phyloP scores from a whole-genome alignment of 2,113 vertebrate genomes.

The Struthidea cinerea region DNA sequence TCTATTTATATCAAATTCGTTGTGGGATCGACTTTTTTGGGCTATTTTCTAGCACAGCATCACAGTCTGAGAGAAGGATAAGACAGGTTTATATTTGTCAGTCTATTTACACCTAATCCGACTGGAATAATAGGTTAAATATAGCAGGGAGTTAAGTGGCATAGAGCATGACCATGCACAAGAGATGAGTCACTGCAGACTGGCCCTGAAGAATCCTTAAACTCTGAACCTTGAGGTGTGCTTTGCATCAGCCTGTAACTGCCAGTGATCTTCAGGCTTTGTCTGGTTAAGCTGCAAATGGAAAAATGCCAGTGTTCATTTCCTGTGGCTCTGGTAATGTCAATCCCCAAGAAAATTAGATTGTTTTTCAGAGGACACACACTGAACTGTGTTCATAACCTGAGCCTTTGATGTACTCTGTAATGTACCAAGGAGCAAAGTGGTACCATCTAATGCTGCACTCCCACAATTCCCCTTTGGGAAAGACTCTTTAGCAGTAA shows the following conservation, averaged over 20 bases:
- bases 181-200: neutral
- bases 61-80: slow-evolving; percentile 36
- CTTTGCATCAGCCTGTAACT: neutral
- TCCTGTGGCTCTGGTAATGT: neutral
- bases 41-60: slow-evolving; percentile 1
- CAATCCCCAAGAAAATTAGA: neutral
- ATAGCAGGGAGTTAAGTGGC: slow-evolving; percentile 33
- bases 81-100: slow-evolving; percentile 41
- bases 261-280: neutral
- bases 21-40: neutral
- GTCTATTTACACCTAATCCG: slow-evolving; percentile 52
- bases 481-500: neutral
- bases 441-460: neutral
- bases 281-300: neutral
- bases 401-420: neutral
- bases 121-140: slow-evolving; percentile 48
- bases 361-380: neutral
- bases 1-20: neutral
- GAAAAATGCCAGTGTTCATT: neutral
- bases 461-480: neutral
- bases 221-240: neutral
- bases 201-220: neutral
- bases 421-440: neutral
- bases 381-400: neutral
- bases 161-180: slow-evolving; percentile 25